Evolutionary conservation across 2,888 invertebrate genomes (phyloP).

Genomic region (Harmothoe impar): DNA sequence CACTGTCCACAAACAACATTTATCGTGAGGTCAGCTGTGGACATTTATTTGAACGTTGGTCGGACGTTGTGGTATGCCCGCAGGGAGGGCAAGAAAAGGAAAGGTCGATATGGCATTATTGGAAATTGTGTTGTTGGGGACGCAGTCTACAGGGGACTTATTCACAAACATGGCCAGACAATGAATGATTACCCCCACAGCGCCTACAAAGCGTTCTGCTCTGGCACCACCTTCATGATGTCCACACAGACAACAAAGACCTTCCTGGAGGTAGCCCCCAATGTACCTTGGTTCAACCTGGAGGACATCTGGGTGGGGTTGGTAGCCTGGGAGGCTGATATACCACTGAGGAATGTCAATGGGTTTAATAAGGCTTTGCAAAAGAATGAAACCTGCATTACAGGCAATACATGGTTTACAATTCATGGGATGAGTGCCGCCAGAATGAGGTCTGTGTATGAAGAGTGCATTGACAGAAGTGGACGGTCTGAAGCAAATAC

Average conservation of each 20-base stretch:
- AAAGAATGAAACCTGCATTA: neutral
- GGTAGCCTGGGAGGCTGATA: neutral
- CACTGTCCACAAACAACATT: neutral
- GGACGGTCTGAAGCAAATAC: neutral
- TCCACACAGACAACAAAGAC: neutral
- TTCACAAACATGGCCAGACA: constrained; percentile 3
- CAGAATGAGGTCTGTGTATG: neutral
- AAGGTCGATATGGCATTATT: neutral
- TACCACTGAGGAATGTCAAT: neutral
- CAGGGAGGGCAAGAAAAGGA: neutral
- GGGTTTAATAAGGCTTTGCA: neutral
- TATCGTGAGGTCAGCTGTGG: constrained; percentile 8
- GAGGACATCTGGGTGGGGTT: constrained; percentile 10
- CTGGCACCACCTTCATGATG: neutral
- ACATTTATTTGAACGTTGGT: neutral
- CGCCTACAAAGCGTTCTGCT: neutral
- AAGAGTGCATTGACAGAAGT: neutral
- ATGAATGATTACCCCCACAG: neutral
- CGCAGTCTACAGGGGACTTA: neutral
- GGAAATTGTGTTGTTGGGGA: neutral
- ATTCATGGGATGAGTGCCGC: neutral
- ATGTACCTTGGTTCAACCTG: constrained; percentile 13
- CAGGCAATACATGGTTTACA: neutral
- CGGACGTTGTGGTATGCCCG: neutral
- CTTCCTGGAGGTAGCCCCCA: neutral